Evolutionary conservation across 2,888 invertebrate genomes (phyloP), one percentile per base, ranked within the genome.

Genomic region (Plemyria rubiginata): DNA sequence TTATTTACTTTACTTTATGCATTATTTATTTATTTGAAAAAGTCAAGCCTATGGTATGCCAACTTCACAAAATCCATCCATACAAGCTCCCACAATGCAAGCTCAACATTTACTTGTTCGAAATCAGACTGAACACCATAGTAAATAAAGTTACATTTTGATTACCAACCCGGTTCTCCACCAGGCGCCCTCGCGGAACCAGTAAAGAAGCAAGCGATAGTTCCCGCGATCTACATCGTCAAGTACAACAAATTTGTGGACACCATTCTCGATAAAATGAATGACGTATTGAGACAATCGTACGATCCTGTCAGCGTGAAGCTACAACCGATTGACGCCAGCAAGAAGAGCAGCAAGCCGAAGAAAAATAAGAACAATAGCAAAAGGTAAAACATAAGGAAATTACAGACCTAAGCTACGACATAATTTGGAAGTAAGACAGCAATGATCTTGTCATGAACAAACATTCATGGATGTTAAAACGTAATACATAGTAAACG

Each of bases 201-300:
- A 7, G 70, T 83, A 40, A 88, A 87, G 73, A 87, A 85, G 63
- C 85, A 82, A 52, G 67, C 67, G 46, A 71, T 81, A 40, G 92
- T 96, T 69, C 95, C 97, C 41, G 95, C 96, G 9, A 94, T 95
- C 65, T 96, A 96, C 89, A 95, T 96, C 38, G 94, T 96, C 54
- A 97, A 97, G 79, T 97, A 97, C 92, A 97, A 97, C 88, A 94
- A 96, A 71, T 97, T 97, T 85, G 96, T 97, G 60, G 97, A 97
- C 87, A 96, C 95, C 74, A 96, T 97, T 71, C 93, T 97, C 68
- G 95, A 95, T 61, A 94, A 96, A 74, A 97, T 97, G 88, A 97
- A 97, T 87, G 95, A 95, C 72, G 96, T 97, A 63, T 88, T 97
- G 69, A 94, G 95, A 53, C 94, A 95, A 68, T 96, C 96, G 54